These are phyloP conservation scores for Passer domesticus DNA, from an alignment of 2,113 vertebrate genomes.

Conservation along the genomic window DNA sequence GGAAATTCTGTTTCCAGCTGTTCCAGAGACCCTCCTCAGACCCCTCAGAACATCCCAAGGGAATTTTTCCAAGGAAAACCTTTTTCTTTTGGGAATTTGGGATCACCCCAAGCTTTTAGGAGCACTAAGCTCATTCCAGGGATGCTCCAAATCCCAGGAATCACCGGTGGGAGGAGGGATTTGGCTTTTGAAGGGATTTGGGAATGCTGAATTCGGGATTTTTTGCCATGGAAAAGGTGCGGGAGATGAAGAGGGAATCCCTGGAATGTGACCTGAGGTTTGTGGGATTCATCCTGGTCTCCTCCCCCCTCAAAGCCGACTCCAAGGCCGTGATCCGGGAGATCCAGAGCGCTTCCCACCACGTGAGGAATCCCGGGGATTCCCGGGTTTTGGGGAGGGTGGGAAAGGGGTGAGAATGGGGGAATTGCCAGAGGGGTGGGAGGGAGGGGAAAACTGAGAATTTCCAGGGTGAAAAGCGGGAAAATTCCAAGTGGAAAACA, in stretches of 20 bases:
- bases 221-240: conserved; percentile 71
- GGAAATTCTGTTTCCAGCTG: background rate
- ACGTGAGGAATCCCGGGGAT: conserved; percentile 69
- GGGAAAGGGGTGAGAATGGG: background rate
- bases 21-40: too few relatives aligned
- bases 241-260: conserved; percentile 85
- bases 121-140: fast-evolving
- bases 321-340: conserved; percentile 92
- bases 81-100: background rate
- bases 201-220: background rate
- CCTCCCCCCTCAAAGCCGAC: conserved; percentile 92
- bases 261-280: conserved; percentile 90
- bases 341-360: conserved; percentile 93
- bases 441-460: fast-evolving
- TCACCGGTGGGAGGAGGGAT: fast-evolving
- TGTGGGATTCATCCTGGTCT: conserved; percentile 94
- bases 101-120: background rate
- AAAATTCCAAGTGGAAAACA: background rate
- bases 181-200: too few relatives aligned
- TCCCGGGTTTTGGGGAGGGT: too few relatives aligned
- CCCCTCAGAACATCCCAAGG: background rate
- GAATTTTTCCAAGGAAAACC: background rate
- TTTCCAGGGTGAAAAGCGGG: background rate
- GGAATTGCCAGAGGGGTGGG: background rate
- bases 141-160: background rate